These are phyloP conservation scores for Clarias batrachus DNA, from an alignment of 2,113 vertebrate species.

Conservation along the genomic window DNA sequence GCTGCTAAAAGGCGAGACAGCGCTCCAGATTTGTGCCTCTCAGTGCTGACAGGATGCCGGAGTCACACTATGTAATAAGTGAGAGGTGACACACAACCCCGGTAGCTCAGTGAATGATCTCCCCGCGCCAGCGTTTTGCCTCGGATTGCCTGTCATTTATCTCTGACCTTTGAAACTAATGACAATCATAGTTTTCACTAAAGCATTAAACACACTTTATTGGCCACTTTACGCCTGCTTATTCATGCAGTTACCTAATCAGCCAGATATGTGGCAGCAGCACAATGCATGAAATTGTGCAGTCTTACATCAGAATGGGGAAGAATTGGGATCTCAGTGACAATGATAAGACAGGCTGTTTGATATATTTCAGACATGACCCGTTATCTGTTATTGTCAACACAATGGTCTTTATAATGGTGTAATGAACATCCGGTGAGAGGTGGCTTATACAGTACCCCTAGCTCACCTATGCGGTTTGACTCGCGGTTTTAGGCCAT, in stretches of 20 bases:
- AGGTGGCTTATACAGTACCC: too few relatives aligned
- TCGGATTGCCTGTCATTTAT: background rate
- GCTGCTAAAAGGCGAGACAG: constrained; percentile 33
- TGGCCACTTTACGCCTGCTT: background rate
- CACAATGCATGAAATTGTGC: background rate
- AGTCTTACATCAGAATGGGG: background rate
- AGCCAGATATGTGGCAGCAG: background rate
- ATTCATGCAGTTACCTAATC: background rate
- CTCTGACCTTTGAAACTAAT: constrained; percentile 9
- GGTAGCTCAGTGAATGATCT: constrained; percentile 4
- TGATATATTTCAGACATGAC: background rate
- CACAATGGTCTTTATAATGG: background rate
- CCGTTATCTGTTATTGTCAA: background rate
- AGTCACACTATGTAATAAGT: constrained; percentile 22
- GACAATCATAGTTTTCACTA: background rate
- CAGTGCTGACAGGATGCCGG: constrained; percentile 26
- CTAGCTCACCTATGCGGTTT: too few relatives aligned
- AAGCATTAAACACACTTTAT: background rate
- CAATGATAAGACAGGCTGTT: background rate
- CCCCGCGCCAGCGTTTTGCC: background rate
- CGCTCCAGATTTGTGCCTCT: constrained; percentile 32
- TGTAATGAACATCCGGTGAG: background rate
- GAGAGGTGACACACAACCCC: constrained; percentile 21
- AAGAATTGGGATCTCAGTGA: background rate
- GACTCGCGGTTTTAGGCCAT: too few relatives aligned